Conservation (phyloP, 2,888 invertebrate species). For the Melipona beecheii region DNA sequence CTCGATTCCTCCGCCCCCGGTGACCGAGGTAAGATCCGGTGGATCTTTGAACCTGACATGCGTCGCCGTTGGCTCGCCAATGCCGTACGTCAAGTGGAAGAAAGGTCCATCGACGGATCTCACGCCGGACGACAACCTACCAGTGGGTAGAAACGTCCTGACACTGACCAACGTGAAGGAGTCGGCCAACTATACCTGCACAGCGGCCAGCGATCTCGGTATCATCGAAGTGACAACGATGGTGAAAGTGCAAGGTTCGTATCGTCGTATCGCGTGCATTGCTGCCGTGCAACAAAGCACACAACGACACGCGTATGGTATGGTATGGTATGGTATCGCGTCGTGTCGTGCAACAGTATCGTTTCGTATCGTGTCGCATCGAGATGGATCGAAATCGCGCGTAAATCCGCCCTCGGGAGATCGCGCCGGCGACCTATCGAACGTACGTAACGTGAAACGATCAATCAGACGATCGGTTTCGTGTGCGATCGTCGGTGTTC, state of each 20-base stretch:
- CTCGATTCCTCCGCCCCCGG: conserved; percentile 94
- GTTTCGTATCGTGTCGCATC: conserved; percentile 14
- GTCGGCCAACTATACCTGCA: conserved; percentile 98
- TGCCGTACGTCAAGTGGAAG: conserved; percentile 98
- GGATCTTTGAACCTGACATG: conserved; percentile 96
- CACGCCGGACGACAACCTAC: conserved; percentile 94
- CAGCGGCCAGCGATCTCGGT: conserved; percentile 97
- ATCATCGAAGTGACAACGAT: conserved; percentile 94
- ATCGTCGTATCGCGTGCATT: not conserved
- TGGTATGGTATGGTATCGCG: too few species aligned
- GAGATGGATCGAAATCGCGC: conserved; percentile 24
- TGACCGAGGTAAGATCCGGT: conserved; percentile 96
- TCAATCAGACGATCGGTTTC: conserved; percentile 40
- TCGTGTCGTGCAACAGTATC: not conserved
- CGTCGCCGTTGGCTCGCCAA: conserved; percentile 98
- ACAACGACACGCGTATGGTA: too few species aligned
- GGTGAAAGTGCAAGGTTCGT: conserved; percentile 98
- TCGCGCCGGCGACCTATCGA: conserved; percentile 42
- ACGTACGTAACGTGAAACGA: conserved; percentile 46
- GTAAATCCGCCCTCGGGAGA: conserved; percentile 37
- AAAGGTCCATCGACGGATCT: conserved; percentile 93
- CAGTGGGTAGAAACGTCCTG: conserved; percentile 94
- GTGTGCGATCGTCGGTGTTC: conserved; percentile 7
- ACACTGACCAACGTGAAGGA: conserved; percentile 94
- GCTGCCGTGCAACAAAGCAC: too few species aligned